Evolutionary conservation across 53 echinoderm and acorn worm species (phyloP).

Genomic region (Echinometra lucunter): DNA sequence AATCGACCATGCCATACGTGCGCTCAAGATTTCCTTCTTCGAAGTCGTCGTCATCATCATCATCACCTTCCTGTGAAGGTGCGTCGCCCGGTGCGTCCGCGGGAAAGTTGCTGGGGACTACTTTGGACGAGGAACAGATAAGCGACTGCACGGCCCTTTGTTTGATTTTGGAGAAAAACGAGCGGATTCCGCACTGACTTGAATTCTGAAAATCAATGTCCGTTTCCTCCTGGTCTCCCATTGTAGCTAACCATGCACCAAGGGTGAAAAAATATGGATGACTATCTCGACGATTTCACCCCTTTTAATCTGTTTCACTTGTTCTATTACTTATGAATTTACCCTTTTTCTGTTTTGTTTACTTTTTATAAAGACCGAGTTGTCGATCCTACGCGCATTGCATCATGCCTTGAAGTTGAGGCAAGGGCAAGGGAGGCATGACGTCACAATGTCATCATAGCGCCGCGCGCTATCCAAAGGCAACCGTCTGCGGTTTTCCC

Average conservation of each 20-base stretch:
- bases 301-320: background rate
- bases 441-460: too few species aligned
- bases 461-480: too few species aligned
- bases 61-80: background rate
- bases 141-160: conserved; percentile 29
- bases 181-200: background rate
- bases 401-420: too few species aligned
- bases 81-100: background rate
- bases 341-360: background rate
- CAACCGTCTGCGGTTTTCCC: too few species aligned
- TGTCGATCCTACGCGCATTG: too few species aligned
- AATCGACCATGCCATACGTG: conserved; percentile 15
- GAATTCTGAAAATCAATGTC: background rate
- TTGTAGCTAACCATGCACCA: background rate
- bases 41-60: background rate
- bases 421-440: too few species aligned
- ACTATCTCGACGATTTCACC: background rate
- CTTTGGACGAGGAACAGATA: conserved; percentile 38
- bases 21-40: background rate
- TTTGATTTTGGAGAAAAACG: conserved; percentile 13
- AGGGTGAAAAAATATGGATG: too few species aligned
- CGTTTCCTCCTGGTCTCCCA: background rate
- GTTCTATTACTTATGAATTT: background rate
- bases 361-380: background rate
- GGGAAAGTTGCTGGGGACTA: background rate